Percentiles rank a stretch among this genome's conserved stretches.
These are phyloP conservation scores for Centruroides vittatus DNA, from an alignment of 1,140 invertebrate genomes.

Conservation along the genomic window DNA sequence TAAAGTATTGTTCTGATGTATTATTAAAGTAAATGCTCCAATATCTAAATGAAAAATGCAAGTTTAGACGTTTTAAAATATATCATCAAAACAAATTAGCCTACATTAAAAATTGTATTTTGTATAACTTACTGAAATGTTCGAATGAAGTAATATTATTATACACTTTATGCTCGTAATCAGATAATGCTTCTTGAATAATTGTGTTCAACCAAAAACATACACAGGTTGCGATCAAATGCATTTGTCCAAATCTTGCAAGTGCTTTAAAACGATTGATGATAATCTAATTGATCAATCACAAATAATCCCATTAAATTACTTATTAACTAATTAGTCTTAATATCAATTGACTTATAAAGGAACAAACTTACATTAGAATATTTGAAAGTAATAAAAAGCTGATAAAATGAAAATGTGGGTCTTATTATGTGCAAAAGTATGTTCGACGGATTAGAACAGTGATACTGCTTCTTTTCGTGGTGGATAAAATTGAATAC, in stretches of 20 bases:
- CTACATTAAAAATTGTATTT: not conserved
- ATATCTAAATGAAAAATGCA: constrained; percentile 3
- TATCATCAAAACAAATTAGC: too few relatives aligned
- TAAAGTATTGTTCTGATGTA: constrained; percentile 1
- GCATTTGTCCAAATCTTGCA: constrained; percentile 54
- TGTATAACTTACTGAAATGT: not conserved
- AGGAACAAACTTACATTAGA: constrained; percentile 45
- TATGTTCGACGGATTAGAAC: constrained; percentile 34
- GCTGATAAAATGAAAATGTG: constrained; percentile 49
- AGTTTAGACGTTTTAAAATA: too few relatives aligned
- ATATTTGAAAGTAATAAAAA: constrained; percentile 61
- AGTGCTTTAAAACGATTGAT: constrained; percentile 41
- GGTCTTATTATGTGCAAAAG: constrained; percentile 45
- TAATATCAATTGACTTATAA: not conserved
- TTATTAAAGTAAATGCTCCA: constrained; percentile 5
- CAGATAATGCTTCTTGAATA: constrained; percentile 46
- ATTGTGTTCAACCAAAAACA: constrained; percentile 59
- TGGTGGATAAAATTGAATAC: constrained; percentile 37
- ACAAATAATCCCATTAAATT: not conserved
- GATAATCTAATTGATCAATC: constrained; percentile 36
- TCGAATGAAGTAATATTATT: too few relatives aligned
- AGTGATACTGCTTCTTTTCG: constrained; percentile 31
- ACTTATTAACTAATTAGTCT: not conserved
- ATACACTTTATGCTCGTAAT: not conserved
- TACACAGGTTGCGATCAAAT: constrained; percentile 51